Percentiles rank a stretch among this genome's conserved stretches.
Evolutionary conservation across 2,797 vertebrate species (phyloP).

Genomic region (Psittacula derbiana): DNA sequence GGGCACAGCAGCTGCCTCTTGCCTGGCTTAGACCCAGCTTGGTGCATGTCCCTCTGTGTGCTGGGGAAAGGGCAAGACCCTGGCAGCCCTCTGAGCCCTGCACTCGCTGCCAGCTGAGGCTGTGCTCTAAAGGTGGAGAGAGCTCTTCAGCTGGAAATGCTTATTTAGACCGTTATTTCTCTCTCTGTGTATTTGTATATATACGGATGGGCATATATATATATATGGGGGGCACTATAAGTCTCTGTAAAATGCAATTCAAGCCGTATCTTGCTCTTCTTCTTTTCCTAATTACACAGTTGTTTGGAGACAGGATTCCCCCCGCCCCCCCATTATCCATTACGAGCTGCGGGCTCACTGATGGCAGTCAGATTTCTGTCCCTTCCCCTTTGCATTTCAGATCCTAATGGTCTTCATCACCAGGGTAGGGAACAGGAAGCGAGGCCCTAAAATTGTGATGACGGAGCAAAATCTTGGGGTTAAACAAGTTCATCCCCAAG

Average conservation of each 20-base stretch:
- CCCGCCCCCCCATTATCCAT: background rate
- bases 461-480: background rate
- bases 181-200: background rate
- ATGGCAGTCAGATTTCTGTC: background rate
- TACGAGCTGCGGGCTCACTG: background rate
- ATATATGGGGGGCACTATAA: background rate
- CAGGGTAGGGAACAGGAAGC: background rate
- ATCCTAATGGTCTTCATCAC: background rate
- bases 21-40: background rate
- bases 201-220: background rate
- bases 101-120: background rate
- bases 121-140: background rate
- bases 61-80: background rate
- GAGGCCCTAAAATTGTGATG: background rate
- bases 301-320: background rate
- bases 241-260: background rate
- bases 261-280: background rate
- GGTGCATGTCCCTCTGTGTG: background rate
- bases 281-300: background rate
- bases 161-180: background rate
- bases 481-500: background rate
- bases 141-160: background rate
- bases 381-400: background rate
- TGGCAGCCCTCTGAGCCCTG: background rate
- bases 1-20: background rate